Evolutionary conservation across 1,140 invertebrate species (phyloP).

Genomic region (Scaptomyza pallida): DNA sequence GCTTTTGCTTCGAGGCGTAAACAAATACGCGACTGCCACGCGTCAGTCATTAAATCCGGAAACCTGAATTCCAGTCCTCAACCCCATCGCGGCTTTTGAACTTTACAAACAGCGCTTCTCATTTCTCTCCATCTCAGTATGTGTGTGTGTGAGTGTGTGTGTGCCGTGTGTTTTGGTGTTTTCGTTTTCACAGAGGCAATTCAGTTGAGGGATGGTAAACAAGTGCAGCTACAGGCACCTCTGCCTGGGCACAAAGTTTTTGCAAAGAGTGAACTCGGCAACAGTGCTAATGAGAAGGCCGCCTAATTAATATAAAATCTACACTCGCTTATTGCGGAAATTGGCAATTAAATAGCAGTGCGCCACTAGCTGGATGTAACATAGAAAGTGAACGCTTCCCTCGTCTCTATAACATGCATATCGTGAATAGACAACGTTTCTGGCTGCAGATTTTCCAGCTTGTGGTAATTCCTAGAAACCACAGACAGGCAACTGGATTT

Average conservation of each 20-base stretch:
- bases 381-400: slow-evolving; percentile 13
- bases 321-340: slow-evolving; percentile 59
- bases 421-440: slow-evolving; percentile 15
- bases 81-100: slow-evolving; percentile 58
- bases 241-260: slow-evolving; percentile 25
- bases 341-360: slow-evolving; percentile 55
- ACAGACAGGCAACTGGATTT: background rate
- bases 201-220: slow-evolving; percentile 1
- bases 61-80: slow-evolving; percentile 27
- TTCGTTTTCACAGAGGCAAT: background rate
- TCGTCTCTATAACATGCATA: slow-evolving; percentile 9
- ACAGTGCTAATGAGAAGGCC: slow-evolving; percentile 55
- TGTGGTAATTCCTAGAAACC: background rate
- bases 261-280: slow-evolving; percentile 10
- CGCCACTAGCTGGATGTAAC: slow-evolving; percentile 1
- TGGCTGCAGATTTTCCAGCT: slow-evolving; percentile 5
- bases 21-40: slow-evolving; percentile 65
- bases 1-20: slow-evolving; percentile 43
- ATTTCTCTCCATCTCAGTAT: too few relatives aligned
- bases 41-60: slow-evolving; percentile 69
- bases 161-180: background rate
- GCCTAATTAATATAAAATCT: slow-evolving; percentile 45
- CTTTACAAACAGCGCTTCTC: slow-evolving; percentile 35
- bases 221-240: background rate
- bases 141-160: too few relatives aligned